Percentiles rank a stretch among this genome's conserved stretches.
Conservation (phyloP, 2,113 vertebrate genomes). For the Regulus satrapa region DNA sequence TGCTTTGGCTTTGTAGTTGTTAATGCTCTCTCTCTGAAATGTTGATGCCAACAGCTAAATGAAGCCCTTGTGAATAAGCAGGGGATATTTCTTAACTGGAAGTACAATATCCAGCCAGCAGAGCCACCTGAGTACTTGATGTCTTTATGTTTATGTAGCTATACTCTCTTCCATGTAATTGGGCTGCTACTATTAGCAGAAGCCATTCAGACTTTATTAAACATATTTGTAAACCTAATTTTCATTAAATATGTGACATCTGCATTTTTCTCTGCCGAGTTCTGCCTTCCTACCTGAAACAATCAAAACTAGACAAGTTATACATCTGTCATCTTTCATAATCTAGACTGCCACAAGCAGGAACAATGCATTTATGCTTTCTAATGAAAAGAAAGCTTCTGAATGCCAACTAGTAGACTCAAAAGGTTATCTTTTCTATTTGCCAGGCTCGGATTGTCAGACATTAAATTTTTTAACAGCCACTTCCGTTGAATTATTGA, state of each 20-base stretch:
- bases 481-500: slow-evolving; percentile 77
- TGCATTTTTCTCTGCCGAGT: slow-evolving; percentile 52
- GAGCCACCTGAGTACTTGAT: background rate
- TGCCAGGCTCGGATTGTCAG: slow-evolving; percentile 60
- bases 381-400: slow-evolving; percentile 69
- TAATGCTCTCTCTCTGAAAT: background rate
- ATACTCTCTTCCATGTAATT: slow-evolving; percentile 8
- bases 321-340: slow-evolving; percentile 72
- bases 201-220: slow-evolving; percentile 58
- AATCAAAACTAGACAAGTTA: slow-evolving; percentile 63
- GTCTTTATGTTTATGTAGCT: slow-evolving; percentile 34
- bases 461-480: slow-evolving; percentile 73
- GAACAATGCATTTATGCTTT: slow-evolving; percentile 70
- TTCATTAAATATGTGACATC: slow-evolving; percentile 58
- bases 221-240: slow-evolving; percentile 61
- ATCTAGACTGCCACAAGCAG: slow-evolving; percentile 58
- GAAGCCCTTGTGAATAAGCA: background rate
- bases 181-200: slow-evolving; percentile 40
- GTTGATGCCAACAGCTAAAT: slow-evolving; percentile 1
- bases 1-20: background rate
- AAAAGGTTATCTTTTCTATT: slow-evolving; percentile 68
- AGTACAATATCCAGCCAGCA: background rate
- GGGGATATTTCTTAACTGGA: background rate
- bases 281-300: slow-evolving; percentile 55
- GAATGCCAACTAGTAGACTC: slow-evolving; percentile 68